Evolutionary conservation across 2,797 vertebrate species (phyloP), one percentile per base, ranked within the genome.

Genomic region (Gymnoscopelus braueri): DNA sequence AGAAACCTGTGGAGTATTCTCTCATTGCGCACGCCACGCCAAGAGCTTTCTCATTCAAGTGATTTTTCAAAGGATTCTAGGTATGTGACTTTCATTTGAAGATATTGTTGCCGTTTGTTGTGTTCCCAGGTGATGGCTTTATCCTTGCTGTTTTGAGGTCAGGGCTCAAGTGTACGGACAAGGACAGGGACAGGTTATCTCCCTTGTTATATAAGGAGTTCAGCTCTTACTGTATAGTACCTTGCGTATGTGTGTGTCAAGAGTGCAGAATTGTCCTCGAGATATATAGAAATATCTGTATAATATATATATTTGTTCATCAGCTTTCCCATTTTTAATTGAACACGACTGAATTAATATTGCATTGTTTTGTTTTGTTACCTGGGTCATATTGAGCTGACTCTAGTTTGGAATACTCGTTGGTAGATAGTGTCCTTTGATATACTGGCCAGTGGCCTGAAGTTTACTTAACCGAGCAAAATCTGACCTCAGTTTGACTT

Each of bases 1-100:
- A 89, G 84, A 86, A 93, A 85, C 82, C 82, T 87, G 87, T 93
- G 93, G 93, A 94, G 88, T 94, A 94, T 80, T 84, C 70, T 81
- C 73, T 91, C 58, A 61, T 50, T 76, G 69, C 82, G 72, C 79
- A 91, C 74, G 83, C 63, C 75, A 55, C 77, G 70, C 84, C 50
- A 88, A 77, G 76, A 80, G 62, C 78, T 75, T 84, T 71, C 63
- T 61, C 63, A 82, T 71, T 65, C 60, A 49, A 52, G 83, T 71
- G 69, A 84, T 75, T 15, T 61, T 60, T 35, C 67, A 72, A 50
- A 84, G 60, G 82, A 75, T 57, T 77, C 69, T 80, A 93, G 93
- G 94, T 95, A 92, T 67, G 91, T 84, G 68, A 60, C 61, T 80
- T 73, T 15, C 5, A 69, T 83, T 82, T 73, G 15, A 60, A 39